Conservation (phyloP, 2,113 vertebrate species). For the Eolophus roseicapilla region DNA sequence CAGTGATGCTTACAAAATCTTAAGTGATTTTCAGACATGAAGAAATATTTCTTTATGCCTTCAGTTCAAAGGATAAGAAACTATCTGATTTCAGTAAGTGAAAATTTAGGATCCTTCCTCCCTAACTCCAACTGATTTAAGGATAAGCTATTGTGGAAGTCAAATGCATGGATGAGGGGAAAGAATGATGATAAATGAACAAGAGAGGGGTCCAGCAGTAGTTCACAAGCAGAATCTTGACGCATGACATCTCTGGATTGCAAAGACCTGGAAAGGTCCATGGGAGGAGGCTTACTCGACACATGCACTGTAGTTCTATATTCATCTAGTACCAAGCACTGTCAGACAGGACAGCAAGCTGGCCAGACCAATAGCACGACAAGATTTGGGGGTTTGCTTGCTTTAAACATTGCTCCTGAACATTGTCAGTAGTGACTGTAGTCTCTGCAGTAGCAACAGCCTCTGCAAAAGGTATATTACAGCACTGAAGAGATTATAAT, state of each 20-base stretch:
- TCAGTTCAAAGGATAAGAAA: neutral
- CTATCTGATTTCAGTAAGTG: neutral
- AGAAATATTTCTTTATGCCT: neutral
- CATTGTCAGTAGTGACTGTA: neutral
- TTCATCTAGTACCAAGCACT: neutral
- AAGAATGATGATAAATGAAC: neutral
- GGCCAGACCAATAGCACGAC: neutral
- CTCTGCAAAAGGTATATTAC: neutral
- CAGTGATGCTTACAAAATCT: neutral
- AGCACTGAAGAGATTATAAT: neutral
- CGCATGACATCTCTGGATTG: too few species aligned
- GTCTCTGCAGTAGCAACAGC: neutral
- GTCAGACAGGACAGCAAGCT: neutral
- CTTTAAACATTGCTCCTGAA: neutral
- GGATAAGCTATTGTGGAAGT: neutral
- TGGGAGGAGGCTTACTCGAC: neutral
- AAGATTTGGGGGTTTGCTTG: neutral
- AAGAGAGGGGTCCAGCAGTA: neutral
- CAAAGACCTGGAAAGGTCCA: neutral
- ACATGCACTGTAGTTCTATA: accelerated
- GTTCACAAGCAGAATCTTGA: neutral
- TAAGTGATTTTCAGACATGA: neutral
- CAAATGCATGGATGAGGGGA: neutral
- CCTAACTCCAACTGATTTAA: neutral
- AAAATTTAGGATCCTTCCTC: neutral